phyloP scores from a whole-genome alignment of 2,797 vertebrate genomes.

The Peromyscus nudipes region DNA sequence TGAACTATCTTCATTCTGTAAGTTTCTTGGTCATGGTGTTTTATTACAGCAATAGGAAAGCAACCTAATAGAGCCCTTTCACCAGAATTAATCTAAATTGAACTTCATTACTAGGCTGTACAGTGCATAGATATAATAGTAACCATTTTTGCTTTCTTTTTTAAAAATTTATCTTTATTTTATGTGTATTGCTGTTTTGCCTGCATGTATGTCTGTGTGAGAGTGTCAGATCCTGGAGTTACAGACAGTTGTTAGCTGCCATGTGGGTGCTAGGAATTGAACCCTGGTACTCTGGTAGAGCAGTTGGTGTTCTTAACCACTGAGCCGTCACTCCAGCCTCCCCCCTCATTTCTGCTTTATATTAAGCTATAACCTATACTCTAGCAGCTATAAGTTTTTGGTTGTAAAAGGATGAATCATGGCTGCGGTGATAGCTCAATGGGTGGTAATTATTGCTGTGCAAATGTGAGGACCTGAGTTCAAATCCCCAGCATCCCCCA shows the following conservation, averaged over 20 bases:
- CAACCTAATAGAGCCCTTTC: neutral
- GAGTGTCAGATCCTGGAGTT: too few species aligned
- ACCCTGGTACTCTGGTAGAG: too few species aligned
- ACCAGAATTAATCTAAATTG: slow-evolving; percentile 35
- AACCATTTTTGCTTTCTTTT: slow-evolving; percentile 49
- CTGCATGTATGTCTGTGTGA: too few species aligned
- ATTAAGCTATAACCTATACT: neutral
- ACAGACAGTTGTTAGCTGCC: too few species aligned
- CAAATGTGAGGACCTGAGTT: neutral
- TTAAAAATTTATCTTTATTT: too few species aligned
- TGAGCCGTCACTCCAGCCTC: too few species aligned
- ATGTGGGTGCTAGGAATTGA: too few species aligned
- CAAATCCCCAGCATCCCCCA: neutral
- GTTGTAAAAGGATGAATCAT: slow-evolving; percentile 29
- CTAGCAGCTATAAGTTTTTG: slow-evolving; percentile 52
- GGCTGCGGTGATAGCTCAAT: neutral
- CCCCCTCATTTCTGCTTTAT: slow-evolving; percentile 36
- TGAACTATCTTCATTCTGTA: neutral
- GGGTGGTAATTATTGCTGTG: neutral
- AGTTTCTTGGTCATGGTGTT: neutral
- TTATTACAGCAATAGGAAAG: neutral
- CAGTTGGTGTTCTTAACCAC: too few species aligned
- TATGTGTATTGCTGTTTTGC: too few species aligned
- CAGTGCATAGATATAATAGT: slow-evolving; percentile 10
- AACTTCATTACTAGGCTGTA: slow-evolving; percentile 35